A percentile compares a stretch with the other conserved stretches of the same genome.
These are phyloP conservation scores for Meliscaeva auricollis DNA, from an alignment of 2,888 invertebrate genomes.

Conservation along the genomic window DNA sequence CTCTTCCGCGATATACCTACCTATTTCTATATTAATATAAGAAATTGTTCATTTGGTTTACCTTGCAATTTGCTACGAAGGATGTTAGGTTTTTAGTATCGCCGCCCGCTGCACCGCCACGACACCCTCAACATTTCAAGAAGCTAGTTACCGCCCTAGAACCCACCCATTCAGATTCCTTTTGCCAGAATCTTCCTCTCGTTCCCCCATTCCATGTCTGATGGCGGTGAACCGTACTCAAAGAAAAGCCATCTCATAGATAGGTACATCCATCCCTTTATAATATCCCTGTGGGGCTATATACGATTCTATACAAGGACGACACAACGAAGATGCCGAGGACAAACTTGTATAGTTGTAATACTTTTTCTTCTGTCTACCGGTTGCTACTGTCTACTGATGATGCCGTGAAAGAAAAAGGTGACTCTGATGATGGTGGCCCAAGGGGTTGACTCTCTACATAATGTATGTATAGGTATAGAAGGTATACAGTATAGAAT, in stretches of 20 bases:
- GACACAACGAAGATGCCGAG: constrained; percentile 10
- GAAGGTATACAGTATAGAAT: constrained; percentile 25
- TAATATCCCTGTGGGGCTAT: constrained; percentile 17
- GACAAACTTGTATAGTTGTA: constrained; percentile 45
- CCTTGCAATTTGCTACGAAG: constrained; percentile 45
- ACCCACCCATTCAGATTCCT: constrained; percentile 12
- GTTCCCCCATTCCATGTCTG: neutral
- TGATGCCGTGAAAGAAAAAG: neutral
- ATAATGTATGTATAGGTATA: neutral
- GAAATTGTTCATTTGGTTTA: constrained; percentile 56
- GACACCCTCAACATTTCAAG: neutral
- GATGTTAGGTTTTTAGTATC: constrained; percentile 30
- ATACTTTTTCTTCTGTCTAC: constrained; percentile 32
- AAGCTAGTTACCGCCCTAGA: constrained; percentile 45
- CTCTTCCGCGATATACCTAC: neutral
- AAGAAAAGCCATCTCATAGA: constrained; percentile 46
- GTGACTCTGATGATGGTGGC: constrained; percentile 5
- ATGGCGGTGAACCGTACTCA: constrained; percentile 52
- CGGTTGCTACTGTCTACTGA: constrained; percentile 53
- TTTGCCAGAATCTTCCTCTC: constrained; percentile 5
- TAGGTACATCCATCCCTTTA: neutral
- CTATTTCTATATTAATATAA: constrained; percentile 25
- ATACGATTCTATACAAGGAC: constrained; percentile 21
- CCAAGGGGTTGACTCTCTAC: constrained; percentile 32
- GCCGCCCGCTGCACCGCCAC: no score